Evolutionary conservation across 2,888 invertebrate species (phyloP).

Genomic region (Conus canariensis): DNA sequence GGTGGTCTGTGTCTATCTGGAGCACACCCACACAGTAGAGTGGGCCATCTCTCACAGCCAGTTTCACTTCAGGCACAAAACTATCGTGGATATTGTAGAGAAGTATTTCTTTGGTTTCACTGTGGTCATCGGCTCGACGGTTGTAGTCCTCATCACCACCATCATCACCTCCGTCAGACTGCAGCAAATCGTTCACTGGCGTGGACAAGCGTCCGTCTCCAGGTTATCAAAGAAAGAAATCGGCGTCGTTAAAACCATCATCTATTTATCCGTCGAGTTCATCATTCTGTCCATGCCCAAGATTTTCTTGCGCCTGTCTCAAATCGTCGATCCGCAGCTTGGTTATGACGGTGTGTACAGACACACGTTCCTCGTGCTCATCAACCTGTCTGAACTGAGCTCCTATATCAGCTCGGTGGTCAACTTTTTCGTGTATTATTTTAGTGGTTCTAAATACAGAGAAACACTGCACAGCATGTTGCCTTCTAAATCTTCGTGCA

Average conservation of each 20-base stretch:
- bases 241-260: slow-evolving; percentile 25
- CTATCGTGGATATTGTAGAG: background rate
- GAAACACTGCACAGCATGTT: slow-evolving; percentile 17
- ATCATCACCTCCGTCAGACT: slow-evolving; percentile 32
- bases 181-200: slow-evolving; percentile 3
- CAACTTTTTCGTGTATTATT: slow-evolving; percentile 38
- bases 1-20: slow-evolving; percentile 8
- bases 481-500: background rate
- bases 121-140: background rate
- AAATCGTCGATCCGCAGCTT: background rate
- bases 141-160: slow-evolving; percentile 24
- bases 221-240: background rate
- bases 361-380: background rate
- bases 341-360: background rate
- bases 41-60: slow-evolving; percentile 15
- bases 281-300: slow-evolving; percentile 23
- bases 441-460: slow-evolving; percentile 28
- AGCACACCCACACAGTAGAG: too few relatives aligned
- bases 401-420: slow-evolving; percentile 26
- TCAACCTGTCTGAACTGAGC: slow-evolving; percentile 21
- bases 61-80: slow-evolving; percentile 21
- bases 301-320: background rate
- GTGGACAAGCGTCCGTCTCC: background rate
- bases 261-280: slow-evolving; percentile 34
- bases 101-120: slow-evolving; percentile 4